Conservation (phyloP, 2,113 vertebrate genomes). For the Sinocyclocheilus maitianheensis region DNA sequence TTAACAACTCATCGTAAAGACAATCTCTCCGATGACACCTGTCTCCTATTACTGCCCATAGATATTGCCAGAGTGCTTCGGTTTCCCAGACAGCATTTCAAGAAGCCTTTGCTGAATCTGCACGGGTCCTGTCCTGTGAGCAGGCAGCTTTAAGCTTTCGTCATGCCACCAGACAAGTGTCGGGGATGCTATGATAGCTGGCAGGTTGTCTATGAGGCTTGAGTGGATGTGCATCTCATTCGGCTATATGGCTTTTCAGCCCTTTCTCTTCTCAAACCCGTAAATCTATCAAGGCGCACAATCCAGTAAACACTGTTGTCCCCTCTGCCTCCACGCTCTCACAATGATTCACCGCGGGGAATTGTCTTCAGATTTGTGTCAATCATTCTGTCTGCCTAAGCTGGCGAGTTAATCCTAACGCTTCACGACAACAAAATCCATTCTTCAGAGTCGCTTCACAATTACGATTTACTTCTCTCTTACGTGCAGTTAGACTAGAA, state of each 20-base stretch:
- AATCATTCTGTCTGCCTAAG: conserved; percentile 51
- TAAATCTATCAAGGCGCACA: conserved; percentile 46
- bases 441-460: conserved; percentile 21
- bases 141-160: conserved; percentile 1
- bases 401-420: conserved; percentile 47
- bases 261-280: conserved; percentile 11
- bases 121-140: not conserved
- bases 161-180: conserved; percentile 41
- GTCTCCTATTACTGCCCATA: conserved; percentile 34
- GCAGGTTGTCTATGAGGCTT: conserved; percentile 46
- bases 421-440: conserved; percentile 45
- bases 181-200: conserved; percentile 23
- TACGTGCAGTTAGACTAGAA: not conserved
- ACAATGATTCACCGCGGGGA: conserved; percentile 32
- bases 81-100: conserved; percentile 33
- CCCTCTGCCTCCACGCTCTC: conserved; percentile 10
- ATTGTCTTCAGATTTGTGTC: conserved; percentile 54
- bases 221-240: conserved; percentile 51
- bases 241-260: conserved; percentile 38
- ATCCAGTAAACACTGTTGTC: conserved; percentile 45
- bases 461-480: conserved; percentile 19
- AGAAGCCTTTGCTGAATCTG: conserved; percentile 29
- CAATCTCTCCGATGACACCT: conserved; percentile 22
- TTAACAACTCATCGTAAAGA: conserved; percentile 32
- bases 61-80: conserved; percentile 12